Percentiles rank a stretch among this genome's conserved stretches.
These are phyloP conservation scores for Struthidea cinerea DNA, from an alignment of 2,113 vertebrate genomes.

Conservation along the genomic window DNA sequence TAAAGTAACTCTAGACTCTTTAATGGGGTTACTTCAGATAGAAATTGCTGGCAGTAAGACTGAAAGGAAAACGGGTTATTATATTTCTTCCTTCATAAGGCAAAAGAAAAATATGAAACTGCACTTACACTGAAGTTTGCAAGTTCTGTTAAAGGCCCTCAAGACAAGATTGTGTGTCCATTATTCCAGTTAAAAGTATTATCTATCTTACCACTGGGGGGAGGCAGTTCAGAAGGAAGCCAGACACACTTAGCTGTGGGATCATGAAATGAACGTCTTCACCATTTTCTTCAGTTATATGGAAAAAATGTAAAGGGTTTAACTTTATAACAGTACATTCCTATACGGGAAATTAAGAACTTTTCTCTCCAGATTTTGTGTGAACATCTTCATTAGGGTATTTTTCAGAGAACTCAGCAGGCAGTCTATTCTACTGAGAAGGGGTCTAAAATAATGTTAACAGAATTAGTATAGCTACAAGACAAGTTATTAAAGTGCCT, in stretches of 20 bases:
- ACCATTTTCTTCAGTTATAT: constrained; percentile 19
- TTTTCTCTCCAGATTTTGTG: background rate
- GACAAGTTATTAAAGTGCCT: constrained; percentile 18
- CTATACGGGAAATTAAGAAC: background rate
- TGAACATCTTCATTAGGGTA: constrained; percentile 33
- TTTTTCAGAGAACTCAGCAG: constrained; percentile 51
- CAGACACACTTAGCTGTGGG: background rate
- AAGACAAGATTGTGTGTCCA: background rate
- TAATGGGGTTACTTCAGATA: background rate
- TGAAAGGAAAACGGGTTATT: background rate
- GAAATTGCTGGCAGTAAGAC: background rate
- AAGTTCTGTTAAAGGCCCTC: background rate
- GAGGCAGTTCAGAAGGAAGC: background rate
- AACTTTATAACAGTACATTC: constrained; percentile 28
- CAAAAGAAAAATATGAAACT: background rate
- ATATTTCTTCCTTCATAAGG: background rate
- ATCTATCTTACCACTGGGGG: background rate
- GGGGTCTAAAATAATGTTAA: constrained; percentile 47
- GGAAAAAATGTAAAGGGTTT: constrained; percentile 11
- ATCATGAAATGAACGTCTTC: background rate
- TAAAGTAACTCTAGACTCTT: background rate
- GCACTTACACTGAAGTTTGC: background rate
- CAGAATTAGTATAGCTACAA: constrained; percentile 20
- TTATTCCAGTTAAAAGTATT: background rate
- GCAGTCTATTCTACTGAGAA: constrained; percentile 60